Evolutionary conservation across 1,140 invertebrate genomes (phyloP).

Genomic region (Calephelis nemesis): DNA sequence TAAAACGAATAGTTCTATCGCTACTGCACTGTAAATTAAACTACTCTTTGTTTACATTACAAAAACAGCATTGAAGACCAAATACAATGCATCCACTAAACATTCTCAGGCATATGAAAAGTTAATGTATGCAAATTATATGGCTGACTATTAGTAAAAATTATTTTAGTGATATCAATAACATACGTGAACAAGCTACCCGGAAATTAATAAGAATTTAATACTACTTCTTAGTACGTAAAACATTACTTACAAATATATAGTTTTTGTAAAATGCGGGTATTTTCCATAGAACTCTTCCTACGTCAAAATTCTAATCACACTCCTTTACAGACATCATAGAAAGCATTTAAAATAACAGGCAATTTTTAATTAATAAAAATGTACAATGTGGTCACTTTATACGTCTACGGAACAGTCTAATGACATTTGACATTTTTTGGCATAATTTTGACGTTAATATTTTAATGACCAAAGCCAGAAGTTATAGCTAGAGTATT

Average conservation of each 20-base stretch:
- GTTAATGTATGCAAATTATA: conserved; percentile 72
- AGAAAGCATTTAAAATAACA: too few relatives aligned
- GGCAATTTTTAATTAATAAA: conserved; percentile 22
- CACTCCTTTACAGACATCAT: background rate
- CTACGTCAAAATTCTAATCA: conserved; percentile 39
- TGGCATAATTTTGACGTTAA: background rate
- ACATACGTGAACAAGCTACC: conserved; percentile 34
- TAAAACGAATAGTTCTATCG: conserved; percentile 26
- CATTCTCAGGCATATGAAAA: conserved; percentile 48
- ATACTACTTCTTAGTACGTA: conserved; percentile 40
- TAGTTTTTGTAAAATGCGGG: conserved; percentile 47
- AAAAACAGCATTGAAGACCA: conserved; percentile 1
- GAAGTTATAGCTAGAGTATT: too few relatives aligned
- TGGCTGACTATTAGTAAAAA: conserved; percentile 59
- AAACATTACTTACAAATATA: conserved; percentile 53
- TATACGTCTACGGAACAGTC: conserved; percentile 16
- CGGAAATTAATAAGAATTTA: conserved; percentile 34
- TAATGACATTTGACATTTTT: conserved; percentile 2
- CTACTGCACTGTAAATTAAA: conserved; percentile 1
- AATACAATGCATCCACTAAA: conserved; percentile 23
- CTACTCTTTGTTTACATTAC: conserved; percentile 19
- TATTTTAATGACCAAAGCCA: background rate
- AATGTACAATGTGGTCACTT: conserved; percentile 22
- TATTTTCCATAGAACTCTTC: conserved; percentile 63
- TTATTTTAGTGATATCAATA: conserved; percentile 51